Conservation (phyloP, 2,888 invertebrate genomes). For the Scaptomyza flava region DNA sequence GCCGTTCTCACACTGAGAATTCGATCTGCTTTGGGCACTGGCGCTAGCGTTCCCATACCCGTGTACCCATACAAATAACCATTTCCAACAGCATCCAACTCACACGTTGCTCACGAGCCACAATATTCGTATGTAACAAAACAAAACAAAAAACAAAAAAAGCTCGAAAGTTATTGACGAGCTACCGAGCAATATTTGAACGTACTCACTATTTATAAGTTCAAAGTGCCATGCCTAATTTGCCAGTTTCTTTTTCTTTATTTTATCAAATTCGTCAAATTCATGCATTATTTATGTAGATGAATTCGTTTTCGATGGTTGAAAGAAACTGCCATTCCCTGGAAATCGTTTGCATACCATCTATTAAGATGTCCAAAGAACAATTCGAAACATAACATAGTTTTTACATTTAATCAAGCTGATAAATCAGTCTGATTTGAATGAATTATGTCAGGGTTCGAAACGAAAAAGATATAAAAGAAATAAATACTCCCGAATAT, state of each 20-base stretch:
- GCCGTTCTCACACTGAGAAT: constrained; percentile 67
- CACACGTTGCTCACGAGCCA: constrained; percentile 36
- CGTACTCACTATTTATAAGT: constrained; percentile 42
- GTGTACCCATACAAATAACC: constrained; percentile 3
- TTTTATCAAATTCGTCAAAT: constrained; percentile 57
- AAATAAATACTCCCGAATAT: too few relatives aligned
- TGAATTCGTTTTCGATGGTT: constrained; percentile 1
- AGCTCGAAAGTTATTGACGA: constrained; percentile 32
- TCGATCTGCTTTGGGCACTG: constrained; percentile 54
- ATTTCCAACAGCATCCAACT: constrained; percentile 15
- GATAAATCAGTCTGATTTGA: not conserved
- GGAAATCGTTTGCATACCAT: not conserved
- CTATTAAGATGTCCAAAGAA: not conserved
- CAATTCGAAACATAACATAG: not conserved
- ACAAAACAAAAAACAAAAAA: constrained; percentile 10
- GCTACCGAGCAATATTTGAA: constrained; percentile 9
- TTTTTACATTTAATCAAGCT: not conserved
- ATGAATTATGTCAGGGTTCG: too few relatives aligned
- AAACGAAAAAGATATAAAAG: too few relatives aligned
- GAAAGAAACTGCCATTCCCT: not conserved
- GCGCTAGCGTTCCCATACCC: constrained; percentile 14
- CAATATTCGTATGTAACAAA: constrained; percentile 38
- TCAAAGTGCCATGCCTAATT: constrained; percentile 71
- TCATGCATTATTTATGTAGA: constrained; percentile 28
- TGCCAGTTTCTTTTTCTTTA: constrained; percentile 14